Conservation (phyloP, 2,113 vertebrate genomes). For the human region GRCh38 chr15:99617501-99618000, state of each 20-base stretch:
- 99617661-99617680: not conserved
- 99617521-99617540: not conserved
- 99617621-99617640: not conserved
- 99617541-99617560: not conserved
- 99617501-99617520: not conserved
- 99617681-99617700: not conserved
- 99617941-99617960: not conserved
- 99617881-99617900: slow-evolving; percentile 28
- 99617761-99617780: not conserved
- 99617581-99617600: not conserved
- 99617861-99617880: slow-evolving; percentile 30
- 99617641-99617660: not conserved
- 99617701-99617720: not conserved
- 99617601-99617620: not conserved
- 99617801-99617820: not conserved
- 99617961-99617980: not conserved
- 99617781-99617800: not conserved
- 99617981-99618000: not conserved
- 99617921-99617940: not conserved
- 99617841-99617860: slow-evolving; percentile 2
- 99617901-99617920: not conserved
- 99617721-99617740: slow-evolving; percentile 5
- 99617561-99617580: not conserved
- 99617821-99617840: not conserved
- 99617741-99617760: not conserved